These are phyloP conservation scores for Pseudeuparius sepicola DNA, from an alignment of 2,888 invertebrate genomes.

Conservation along the genomic window DNA sequence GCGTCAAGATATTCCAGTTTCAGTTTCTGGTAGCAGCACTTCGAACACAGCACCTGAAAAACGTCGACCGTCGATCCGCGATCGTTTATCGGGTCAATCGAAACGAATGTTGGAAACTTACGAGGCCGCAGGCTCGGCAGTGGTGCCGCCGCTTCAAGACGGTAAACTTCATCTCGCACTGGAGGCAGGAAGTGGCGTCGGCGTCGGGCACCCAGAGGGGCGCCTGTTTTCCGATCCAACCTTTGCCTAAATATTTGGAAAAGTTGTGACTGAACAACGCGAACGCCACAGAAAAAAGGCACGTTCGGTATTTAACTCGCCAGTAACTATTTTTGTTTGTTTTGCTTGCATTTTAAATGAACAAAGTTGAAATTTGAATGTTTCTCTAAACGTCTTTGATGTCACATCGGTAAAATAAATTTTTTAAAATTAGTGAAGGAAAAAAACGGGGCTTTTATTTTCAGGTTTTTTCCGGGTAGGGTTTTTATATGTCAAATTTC, in stretches of 20 bases:
- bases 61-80: neutral
- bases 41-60: slow-evolving; percentile 62
- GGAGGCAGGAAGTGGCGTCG: slow-evolving; percentile 71
- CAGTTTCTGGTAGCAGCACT: slow-evolving; percentile 65
- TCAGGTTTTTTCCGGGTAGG: too few relatives aligned
- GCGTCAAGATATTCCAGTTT: slow-evolving; percentile 62
- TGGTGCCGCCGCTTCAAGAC: slow-evolving; percentile 77
- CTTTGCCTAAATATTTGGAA: slow-evolving; percentile 14
- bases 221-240: slow-evolving; percentile 57
- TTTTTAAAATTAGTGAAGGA: too few relatives aligned
- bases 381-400: too few relatives aligned
- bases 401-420: too few relatives aligned
- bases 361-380: too few relatives aligned
- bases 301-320: too few relatives aligned
- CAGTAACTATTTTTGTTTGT: too few relatives aligned
- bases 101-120: slow-evolving; percentile 29
- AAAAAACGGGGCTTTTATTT: too few relatives aligned
- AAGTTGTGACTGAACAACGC: too few relatives aligned
- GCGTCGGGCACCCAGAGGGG: slow-evolving; percentile 84
- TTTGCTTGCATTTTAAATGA: too few relatives aligned
- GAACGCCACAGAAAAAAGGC: too few relatives aligned
- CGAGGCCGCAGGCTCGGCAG: slow-evolving; percentile 78
- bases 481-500: too few relatives aligned
- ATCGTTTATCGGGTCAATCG: neutral
- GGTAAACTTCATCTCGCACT: slow-evolving; percentile 71